phyloP scores from a whole-genome alignment of 2,888 invertebrate genomes.

The Periphyllus acericola region DNA sequence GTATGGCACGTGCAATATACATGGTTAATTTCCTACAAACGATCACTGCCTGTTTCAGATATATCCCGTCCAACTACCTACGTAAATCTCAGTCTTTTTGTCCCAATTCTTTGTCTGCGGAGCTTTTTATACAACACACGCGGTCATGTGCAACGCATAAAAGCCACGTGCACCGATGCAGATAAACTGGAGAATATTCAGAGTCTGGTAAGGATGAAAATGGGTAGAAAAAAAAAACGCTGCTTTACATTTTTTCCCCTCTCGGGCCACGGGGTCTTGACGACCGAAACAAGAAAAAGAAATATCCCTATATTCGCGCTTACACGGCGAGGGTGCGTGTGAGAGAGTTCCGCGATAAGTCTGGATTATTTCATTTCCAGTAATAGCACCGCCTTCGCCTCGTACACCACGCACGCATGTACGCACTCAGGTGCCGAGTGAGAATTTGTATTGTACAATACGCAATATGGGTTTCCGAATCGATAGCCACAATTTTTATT shows the following conservation, averaged over 20 bases:
- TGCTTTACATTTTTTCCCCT: not conserved
- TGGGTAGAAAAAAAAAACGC: not conserved
- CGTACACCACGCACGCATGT: not conserved
- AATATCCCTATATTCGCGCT: not conserved
- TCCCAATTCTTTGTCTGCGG: not conserved
- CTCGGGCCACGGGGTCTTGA: not conserved
- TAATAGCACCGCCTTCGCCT: not conserved
- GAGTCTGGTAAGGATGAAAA: not conserved
- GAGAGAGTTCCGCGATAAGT: not conserved
- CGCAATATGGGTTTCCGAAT: not conserved
- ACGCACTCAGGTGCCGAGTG: not conserved
- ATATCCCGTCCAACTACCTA: not conserved
- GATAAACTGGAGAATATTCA: not conserved
- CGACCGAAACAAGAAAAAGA: not conserved
- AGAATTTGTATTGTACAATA: not conserved
- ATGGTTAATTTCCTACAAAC: not conserved
- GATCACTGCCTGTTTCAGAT: not conserved
- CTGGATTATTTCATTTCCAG: not conserved
- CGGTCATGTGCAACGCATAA: slow-evolving; percentile 25
- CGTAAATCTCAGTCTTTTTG: not conserved
- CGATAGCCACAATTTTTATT: slow-evolving; percentile 18
- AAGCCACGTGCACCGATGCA: slow-evolving; percentile 26
- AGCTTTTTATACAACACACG: not conserved
- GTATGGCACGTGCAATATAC: not conserved
- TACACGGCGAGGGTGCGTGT: not conserved